A percentile compares a stretch with the other conserved stretches of the same genome.
phyloP scores from a whole-genome alignment of 2,888 invertebrate species.

The Alloplasta piceator region DNA sequence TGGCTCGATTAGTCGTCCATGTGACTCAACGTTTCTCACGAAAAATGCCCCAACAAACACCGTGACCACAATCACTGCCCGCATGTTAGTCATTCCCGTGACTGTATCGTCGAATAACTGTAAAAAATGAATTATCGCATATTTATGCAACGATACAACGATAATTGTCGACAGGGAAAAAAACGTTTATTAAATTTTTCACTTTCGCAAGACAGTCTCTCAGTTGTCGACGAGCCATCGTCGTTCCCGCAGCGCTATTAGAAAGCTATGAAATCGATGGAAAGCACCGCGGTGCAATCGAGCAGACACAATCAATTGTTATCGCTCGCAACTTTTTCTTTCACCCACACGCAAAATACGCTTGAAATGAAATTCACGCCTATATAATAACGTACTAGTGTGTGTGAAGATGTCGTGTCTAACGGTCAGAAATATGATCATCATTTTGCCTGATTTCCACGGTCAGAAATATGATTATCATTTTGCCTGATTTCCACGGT shows the following conservation, averaged over 20 bases:
- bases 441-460: background rate
- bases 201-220: slow-evolving; percentile 1
- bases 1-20: slow-evolving; percentile 92
- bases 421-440: slow-evolving; percentile 1
- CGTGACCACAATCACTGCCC: slow-evolving; percentile 58
- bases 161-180: background rate
- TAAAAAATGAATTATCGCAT: background rate
- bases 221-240: background rate
- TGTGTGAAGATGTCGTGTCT: slow-evolving; percentile 35
- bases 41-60: slow-evolving; percentile 65
- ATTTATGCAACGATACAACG: background rate
- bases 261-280: slow-evolving; percentile 71
- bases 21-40: slow-evolving; percentile 84
- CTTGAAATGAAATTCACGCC: slow-evolving; percentile 4
- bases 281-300: slow-evolving; percentile 55
- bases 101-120: slow-evolving; percentile 15
- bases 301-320: slow-evolving; percentile 51
- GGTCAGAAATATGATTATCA: slow-evolving; percentile 4
- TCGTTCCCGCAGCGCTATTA: slow-evolving; percentile 51
- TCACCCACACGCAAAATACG: slow-evolving; percentile 13
- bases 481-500: background rate
- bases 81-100: slow-evolving; percentile 55
- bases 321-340: slow-evolving; percentile 49
- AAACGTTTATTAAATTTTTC: background rate
- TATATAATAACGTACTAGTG: slow-evolving; percentile 20